These are phyloP conservation scores for Antheraea assamensis DNA, from an alignment of 2,888 invertebrate species.

Conservation along the genomic window DNA sequence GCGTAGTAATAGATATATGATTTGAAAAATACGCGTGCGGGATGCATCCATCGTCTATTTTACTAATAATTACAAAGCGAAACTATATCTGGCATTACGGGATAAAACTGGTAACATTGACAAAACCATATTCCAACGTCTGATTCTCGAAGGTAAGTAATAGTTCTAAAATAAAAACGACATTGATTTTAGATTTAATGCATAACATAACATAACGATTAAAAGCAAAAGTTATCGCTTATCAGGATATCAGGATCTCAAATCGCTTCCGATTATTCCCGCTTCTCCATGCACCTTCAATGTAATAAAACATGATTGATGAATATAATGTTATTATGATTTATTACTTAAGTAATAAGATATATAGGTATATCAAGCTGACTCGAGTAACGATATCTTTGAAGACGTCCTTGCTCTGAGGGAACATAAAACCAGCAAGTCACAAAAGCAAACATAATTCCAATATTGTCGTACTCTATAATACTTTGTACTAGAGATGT, in stretches of 20 bases:
- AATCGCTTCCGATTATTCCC: neutral
- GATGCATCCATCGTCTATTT: no score
- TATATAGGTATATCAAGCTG: neutral
- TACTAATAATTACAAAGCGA: no score
- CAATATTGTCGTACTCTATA: neutral
- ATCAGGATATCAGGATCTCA: neutral
- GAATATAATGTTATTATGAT: neutral
- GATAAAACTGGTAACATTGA: no score
- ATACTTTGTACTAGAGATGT: no score
- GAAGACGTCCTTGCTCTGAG: neutral
- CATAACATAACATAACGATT: neutral
- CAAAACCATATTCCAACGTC: no score
- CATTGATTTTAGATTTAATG: neutral
- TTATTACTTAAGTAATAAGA: neutral
- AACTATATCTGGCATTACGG: no score
- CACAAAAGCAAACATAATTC: neutral
- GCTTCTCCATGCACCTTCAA: neutral
- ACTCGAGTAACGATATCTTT: neutral
- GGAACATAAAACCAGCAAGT: neutral
- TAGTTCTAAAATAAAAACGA: no score
- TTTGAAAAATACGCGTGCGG: no score
- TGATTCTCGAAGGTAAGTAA: no score
- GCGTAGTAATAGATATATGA: no score
- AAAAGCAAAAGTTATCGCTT: neutral
- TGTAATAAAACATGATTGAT: conserved; percentile 7